Percentiles rank a stretch among this genome's conserved stretches.
These are phyloP conservation scores for Athene cunicularia DNA, from an alignment of 2,113 vertebrate genomes.

Conservation along the genomic window DNA sequence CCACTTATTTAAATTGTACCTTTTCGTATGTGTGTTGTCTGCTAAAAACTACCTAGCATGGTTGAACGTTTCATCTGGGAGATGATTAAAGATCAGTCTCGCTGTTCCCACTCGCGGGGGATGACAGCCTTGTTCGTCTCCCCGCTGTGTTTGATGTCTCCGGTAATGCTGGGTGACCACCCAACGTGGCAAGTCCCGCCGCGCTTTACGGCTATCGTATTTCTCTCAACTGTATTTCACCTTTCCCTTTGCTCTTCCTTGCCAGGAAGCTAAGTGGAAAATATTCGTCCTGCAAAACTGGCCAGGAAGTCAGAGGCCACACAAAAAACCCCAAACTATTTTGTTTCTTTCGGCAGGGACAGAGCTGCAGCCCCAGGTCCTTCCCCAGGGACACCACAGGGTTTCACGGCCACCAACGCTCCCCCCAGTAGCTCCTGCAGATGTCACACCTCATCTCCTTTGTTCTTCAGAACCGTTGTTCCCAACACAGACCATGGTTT, in stretches of 20 bases:
- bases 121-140: neutral
- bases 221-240: neutral
- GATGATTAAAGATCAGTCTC: neutral
- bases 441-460: neutral
- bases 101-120: neutral
- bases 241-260: neutral
- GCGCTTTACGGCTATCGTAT: fast-evolving
- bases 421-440: neutral
- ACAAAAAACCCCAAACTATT: neutral
- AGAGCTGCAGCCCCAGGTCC: neutral
- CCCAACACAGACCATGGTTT: fast-evolving
- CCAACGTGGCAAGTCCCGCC: neutral
- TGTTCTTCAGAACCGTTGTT: neutral
- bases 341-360: neutral
- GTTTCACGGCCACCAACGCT: neutral
- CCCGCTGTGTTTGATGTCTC: neutral
- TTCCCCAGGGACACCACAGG: neutral
- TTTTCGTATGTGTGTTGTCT: neutral
- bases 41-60: neutral
- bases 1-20: neutral
- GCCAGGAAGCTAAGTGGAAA: neutral
- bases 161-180: neutral
- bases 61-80: neutral
- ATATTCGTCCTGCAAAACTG: neutral
- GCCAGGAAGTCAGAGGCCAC: neutral